Base-by-base conservation (phyloP, 2,113 vertebrate species). In the Bos indicus region DNA sequence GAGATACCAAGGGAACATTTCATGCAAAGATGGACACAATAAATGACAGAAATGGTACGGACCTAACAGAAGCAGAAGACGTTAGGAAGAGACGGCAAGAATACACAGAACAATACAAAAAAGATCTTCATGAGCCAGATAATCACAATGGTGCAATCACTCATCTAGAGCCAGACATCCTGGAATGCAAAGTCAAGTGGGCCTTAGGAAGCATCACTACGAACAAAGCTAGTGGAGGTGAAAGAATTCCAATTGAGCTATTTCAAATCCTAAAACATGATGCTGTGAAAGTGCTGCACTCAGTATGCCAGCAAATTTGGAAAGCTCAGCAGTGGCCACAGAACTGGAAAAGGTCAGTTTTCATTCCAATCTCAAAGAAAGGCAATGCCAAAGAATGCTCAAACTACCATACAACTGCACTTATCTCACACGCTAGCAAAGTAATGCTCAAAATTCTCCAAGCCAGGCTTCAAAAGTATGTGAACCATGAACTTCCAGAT, bases 1-100 rank as follows among this genome's bases (percentile, higher is more conserved):
- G 0, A 71, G n/a, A 40, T 71, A 71, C n/a, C n/a, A 36, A 36
- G 9, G n/a, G 64, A 71, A 36, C n/a, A 36, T 71, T 71, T 23
- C 17, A 23, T 71, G 64, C n/a, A 71, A 71, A 36, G 19, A 36
- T 36, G 64, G n/a, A 10, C n/a, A 21, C n/a, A 21, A 36, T 36
- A 71, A 71, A 71, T n/a, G n/a, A 71, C n/a, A 36, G n/a, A 71
- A 71, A 71, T 36, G 64, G 19, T 71, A 1, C 23, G n/a, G 67
- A 71, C 9, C 5, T 36, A 71, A 40, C n/a, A 71, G 19, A 71
- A 40, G n/a, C 67, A 71, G 62, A 67, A 67, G 67, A 71, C 12
- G 4, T 71, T 23, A 40, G 6, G n/a, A 40, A 40, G 9, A 71
- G 67, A 2, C 0, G 5, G 67, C 67, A 40, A 36, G n/a, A 36